phyloP scores from a whole-genome alignment of 1,140 invertebrate species.

The Hesperophylax magnus region DNA sequence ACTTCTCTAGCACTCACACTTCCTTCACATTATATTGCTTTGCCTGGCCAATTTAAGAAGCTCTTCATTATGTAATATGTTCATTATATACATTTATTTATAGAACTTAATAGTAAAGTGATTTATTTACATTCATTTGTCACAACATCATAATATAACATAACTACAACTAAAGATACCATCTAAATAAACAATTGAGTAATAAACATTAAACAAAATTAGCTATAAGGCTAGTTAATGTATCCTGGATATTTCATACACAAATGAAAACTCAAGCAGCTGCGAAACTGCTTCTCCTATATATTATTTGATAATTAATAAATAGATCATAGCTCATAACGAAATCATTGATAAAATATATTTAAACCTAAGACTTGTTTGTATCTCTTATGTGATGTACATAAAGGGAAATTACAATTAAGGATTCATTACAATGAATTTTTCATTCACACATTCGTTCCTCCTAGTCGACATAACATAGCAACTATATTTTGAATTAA shows the following conservation, averaged over 20 bases:
- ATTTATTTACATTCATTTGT: conserved; percentile 53
- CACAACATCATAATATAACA: conserved; percentile 31
- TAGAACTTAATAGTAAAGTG: conserved; percentile 50
- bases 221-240: conserved; percentile 9
- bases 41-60: conserved; percentile 42
- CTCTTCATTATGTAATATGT: conserved; percentile 50
- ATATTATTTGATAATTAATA: conserved; percentile 36
- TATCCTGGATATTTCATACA: conserved; percentile 9
- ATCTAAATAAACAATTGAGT: conserved; percentile 20
- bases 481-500: conserved; percentile 42
- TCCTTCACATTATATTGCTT: conserved; percentile 37
- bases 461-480: conserved; percentile 37
- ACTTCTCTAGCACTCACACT: neutral
- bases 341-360: conserved; percentile 40
- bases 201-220: conserved; percentile 29
- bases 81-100: conserved; percentile 46
- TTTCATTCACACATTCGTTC: conserved; percentile 8
- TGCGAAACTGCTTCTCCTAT: conserved; percentile 15
- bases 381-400: conserved; percentile 10
- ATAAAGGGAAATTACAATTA: conserved; percentile 12
- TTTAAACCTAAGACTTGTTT: conserved; percentile 38
- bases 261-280: conserved; percentile 11
- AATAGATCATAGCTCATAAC: conserved; percentile 31
- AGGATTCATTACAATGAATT: conserved; percentile 25
- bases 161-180: conserved; percentile 38